These are phyloP conservation scores for Drosophila athabasca DNA, from an alignment of 1,140 invertebrate genomes.

Conservation along the genomic window DNA sequence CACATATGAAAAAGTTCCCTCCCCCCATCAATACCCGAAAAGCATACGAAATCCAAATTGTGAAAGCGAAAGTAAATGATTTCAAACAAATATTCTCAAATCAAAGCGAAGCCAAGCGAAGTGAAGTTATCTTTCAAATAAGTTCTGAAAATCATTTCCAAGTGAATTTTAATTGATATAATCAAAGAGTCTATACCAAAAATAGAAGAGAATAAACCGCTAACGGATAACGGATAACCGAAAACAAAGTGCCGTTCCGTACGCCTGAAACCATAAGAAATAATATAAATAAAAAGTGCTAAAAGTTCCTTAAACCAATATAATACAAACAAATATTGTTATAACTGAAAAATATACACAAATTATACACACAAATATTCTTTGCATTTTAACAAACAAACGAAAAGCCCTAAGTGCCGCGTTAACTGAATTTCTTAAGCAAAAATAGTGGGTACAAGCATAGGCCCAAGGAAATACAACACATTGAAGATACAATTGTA, in stretches of 20 bases:
- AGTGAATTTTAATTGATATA: too few relatives aligned
- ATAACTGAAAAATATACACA: slow-evolving; percentile 69
- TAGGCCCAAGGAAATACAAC: neutral
- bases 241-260: slow-evolving; percentile 74
- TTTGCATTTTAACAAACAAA: slow-evolving; percentile 62
- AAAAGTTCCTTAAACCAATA: slow-evolving; percentile 73
- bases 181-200: too few relatives aligned
- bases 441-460: neutral
- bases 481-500: neutral
- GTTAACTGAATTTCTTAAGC: slow-evolving; percentile 32
- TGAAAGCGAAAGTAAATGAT: slow-evolving; percentile 7
- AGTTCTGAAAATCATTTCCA: too few relatives aligned
- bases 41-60: slow-evolving; percentile 42
- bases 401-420: slow-evolving; percentile 57
- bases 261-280: slow-evolving; percentile 52
- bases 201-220: too few relatives aligned
- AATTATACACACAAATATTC: slow-evolving; percentile 67
- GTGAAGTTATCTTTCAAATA: slow-evolving; percentile 2
- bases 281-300: slow-evolving; percentile 58
- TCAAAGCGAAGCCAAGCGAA: slow-evolving; percentile 15
- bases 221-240: slow-evolving; percentile 13
- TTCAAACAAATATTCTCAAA: slow-evolving; percentile 9
- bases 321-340: slow-evolving; percentile 50
- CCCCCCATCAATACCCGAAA: slow-evolving; percentile 25
- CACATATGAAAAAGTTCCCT: slow-evolving; percentile 29